phyloP scores from a whole-genome alignment of 2,888 invertebrate species.

The Tanytarsus gracilentus region DNA sequence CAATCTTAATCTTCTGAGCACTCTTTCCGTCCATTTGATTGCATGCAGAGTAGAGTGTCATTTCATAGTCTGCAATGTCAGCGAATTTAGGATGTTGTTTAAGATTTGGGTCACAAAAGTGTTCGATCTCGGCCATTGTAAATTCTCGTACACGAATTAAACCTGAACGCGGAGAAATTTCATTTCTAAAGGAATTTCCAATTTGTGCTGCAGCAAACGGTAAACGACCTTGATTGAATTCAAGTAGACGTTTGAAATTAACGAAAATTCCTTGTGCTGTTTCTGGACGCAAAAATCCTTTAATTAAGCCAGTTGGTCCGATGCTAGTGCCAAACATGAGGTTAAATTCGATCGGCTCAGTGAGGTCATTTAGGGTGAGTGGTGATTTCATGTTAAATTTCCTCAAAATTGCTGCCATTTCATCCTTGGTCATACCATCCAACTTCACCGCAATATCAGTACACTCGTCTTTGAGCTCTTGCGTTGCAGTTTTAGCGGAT shows the following conservation, averaged over 20 bases:
- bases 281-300: slow-evolving; percentile 93
- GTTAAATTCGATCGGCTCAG: slow-evolving; percentile 96
- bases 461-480: slow-evolving; percentile 62
- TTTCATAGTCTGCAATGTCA: slow-evolving; percentile 59
- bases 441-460: slow-evolving; percentile 67
- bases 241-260: slow-evolving; percentile 93
- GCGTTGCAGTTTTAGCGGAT: slow-evolving; percentile 71
- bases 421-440: slow-evolving; percentile 85
- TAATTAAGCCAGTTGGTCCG: slow-evolving; percentile 89
- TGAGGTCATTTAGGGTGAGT: slow-evolving; percentile 84
- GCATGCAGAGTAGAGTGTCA: slow-evolving; percentile 88
- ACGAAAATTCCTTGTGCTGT: slow-evolving; percentile 99
- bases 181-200: slow-evolving; percentile 96
- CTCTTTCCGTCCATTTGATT: slow-evolving; percentile 96
- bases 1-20: slow-evolving; percentile 66
- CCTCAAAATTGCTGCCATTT: slow-evolving; percentile 76
- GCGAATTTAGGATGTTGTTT: slow-evolving; percentile 88
- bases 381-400: slow-evolving; percentile 93
- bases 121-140: slow-evolving; percentile 99
- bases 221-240: slow-evolving; percentile 91
- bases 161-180: slow-evolving; percentile 97
- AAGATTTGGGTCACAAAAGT: slow-evolving; percentile 88
- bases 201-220: slow-evolving; percentile 99
- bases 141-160: slow-evolving; percentile 94
- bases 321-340: slow-evolving; percentile 98